These are phyloP conservation scores for Pao palembangensis DNA, from an alignment of 2,113 vertebrate species.

Conservation along the genomic window DNA sequence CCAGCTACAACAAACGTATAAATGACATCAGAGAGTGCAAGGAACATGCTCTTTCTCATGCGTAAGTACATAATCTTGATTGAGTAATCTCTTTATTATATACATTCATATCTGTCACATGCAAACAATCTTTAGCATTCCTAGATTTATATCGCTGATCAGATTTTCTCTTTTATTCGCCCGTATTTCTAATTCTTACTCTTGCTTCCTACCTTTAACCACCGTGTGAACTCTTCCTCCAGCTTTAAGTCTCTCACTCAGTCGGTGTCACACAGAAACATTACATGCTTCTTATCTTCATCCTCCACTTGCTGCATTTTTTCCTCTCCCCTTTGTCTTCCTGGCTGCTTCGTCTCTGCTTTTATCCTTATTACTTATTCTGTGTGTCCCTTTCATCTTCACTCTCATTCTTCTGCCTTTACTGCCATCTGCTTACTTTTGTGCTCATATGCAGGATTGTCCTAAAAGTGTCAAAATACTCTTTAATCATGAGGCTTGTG, in stretches of 20 bases:
- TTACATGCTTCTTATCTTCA: constrained; percentile 15
- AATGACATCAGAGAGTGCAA: constrained; percentile 98
- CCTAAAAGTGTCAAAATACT: constrained; percentile 58
- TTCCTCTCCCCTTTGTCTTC: constrained; percentile 20
- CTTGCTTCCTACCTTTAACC: constrained; percentile 1
- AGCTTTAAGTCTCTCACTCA: constrained; percentile 7
- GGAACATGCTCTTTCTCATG: constrained; percentile 93
- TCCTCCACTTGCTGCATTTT: constrained; percentile 14
- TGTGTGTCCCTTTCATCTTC: constrained; percentile 47
- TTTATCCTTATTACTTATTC: constrained; percentile 55
- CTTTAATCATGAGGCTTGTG: constrained; percentile 27
- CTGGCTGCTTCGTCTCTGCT: constrained; percentile 24
- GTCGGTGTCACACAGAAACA: constrained; percentile 22
- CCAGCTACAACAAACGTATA: constrained; percentile 98
- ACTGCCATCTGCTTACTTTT: constrained; percentile 29
- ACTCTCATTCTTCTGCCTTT: constrained; percentile 31
- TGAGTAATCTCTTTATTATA: background rate
- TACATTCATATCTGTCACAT: background rate
- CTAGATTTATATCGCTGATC: constrained; percentile 1
- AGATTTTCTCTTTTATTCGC: constrained; percentile 15
- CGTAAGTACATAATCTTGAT: constrained; percentile 77
- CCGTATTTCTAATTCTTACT: constrained; percentile 8
- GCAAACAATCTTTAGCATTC: constrained; percentile 1
- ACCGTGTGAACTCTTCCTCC: background rate
- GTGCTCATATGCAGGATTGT: constrained; percentile 41